Percentiles rank a stretch among this genome's conserved stretches.
These are phyloP conservation scores for Tholera decimalis DNA, from an alignment of 2,888 invertebrate genomes.

Conservation along the genomic window DNA sequence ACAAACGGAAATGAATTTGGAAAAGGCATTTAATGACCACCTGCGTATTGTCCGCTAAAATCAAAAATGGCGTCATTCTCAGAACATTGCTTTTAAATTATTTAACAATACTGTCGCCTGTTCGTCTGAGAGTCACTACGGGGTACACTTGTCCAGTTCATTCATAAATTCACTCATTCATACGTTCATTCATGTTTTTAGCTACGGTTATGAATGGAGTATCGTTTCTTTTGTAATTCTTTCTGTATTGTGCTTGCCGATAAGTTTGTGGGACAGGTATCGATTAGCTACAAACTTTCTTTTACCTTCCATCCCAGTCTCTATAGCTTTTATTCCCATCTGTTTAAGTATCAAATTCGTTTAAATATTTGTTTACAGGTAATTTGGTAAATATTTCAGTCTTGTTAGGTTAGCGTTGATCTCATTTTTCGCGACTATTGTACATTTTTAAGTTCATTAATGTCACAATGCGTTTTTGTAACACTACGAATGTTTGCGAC, in stretches of 20 bases:
- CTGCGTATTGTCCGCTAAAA: constrained; percentile 71
- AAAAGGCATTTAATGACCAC: constrained; percentile 87
- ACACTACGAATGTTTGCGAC: constrained; percentile 47
- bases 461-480: constrained; percentile 63
- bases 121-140: constrained; percentile 77
- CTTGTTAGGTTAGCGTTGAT: constrained; percentile 52
- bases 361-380: neutral
- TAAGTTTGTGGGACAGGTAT: constrained; percentile 75
- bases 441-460: constrained; percentile 74
- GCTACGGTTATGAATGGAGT: constrained; percentile 81
- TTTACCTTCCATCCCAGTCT: neutral
- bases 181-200: constrained; percentile 82
- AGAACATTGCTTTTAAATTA: constrained; percentile 79
- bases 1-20: constrained; percentile 84
- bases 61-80: constrained; percentile 68
- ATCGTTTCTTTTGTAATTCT: constrained; percentile 72
- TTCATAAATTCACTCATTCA: constrained; percentile 76
- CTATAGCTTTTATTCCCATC: neutral
- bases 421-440: constrained; percentile 69
- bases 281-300: constrained; percentile 51
- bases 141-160: constrained; percentile 78
- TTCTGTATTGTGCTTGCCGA: constrained; percentile 67
- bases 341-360: neutral
- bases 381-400: constrained; percentile 41
- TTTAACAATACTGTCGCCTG: constrained; percentile 78